These are phyloP conservation scores for Rhinichthys klamathensis DNA, from an alignment of 2,113 vertebrate genomes.

Conservation along the genomic window DNA sequence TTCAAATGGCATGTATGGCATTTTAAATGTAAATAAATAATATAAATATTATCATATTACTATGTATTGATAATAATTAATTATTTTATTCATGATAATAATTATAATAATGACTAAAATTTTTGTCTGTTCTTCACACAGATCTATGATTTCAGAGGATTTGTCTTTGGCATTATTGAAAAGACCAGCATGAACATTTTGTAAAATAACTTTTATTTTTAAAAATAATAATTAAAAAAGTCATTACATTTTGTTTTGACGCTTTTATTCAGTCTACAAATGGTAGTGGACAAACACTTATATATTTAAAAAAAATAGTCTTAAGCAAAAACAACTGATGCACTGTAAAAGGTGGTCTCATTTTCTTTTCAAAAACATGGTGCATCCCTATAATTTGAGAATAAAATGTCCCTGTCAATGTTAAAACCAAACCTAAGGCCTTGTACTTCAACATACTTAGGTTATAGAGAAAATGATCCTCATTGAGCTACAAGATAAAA, in stretches of 20 bases:
- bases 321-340: background rate
- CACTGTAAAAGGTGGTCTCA: background rate
- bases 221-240: background rate
- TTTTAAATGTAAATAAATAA: background rate
- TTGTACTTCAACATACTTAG: background rate
- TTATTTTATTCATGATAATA: background rate
- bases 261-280: background rate
- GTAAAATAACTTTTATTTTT: background rate
- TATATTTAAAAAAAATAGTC: background rate
- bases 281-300: background rate
- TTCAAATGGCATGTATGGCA: background rate
- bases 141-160: background rate
- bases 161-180: background rate
- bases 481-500: background rate
- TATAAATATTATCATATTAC: no score
- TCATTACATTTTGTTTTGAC: background rate
- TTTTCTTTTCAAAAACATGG: background rate
- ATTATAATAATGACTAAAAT: background rate
- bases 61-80: no score
- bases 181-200: background rate
- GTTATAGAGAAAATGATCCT: background rate
- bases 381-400: background rate
- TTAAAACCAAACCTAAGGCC: background rate
- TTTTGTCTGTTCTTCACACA: background rate
- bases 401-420: background rate